Conservation (phyloP, 1,140 invertebrate species). For the Rhynchophorus ferrugineus region DNA sequence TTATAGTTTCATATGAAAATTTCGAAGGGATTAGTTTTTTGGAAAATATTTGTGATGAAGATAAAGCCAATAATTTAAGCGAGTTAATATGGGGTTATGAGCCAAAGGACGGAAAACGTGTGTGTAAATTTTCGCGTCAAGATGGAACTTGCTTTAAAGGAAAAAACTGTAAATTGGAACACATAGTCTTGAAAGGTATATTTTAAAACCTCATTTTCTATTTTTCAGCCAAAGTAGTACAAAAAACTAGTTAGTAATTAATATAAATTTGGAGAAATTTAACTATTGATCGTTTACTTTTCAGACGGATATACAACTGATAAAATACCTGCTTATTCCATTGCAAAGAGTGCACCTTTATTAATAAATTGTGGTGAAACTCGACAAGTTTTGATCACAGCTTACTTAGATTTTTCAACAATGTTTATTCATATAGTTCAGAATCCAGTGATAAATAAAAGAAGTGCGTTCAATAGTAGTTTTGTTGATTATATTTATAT, state of each 20-base stretch:
- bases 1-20: too few relatives aligned
- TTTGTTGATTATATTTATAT: conserved; percentile 1
- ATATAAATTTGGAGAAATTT: too few relatives aligned
- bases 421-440: conserved; percentile 26
- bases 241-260: too few relatives aligned
- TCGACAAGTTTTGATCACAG: conserved; percentile 21
- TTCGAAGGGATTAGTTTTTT: too few relatives aligned
- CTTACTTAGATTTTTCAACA: conserved; percentile 19
- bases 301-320: conserved; percentile 31
- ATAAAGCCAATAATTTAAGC: conserved; percentile 28
- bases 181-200: conserved; percentile 24
- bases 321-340: conserved; percentile 15
- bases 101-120: conserved; percentile 27
- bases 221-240: neutral
- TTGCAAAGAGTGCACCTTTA: conserved; percentile 9
- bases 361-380: conserved; percentile 16
- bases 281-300: too few relatives aligned
- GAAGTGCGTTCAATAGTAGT: conserved; percentile 4
- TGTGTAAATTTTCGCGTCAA: conserved; percentile 25
- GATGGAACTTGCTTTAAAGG: conserved; percentile 31
- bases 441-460: conserved; percentile 10
- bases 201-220: neutral
- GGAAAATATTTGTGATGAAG: conserved; percentile 21
- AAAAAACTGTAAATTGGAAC: conserved; percentile 29
- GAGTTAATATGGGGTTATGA: conserved; percentile 31